Conservation (phyloP, 2,888 invertebrate species). For the Crioceris asparagi region DNA sequence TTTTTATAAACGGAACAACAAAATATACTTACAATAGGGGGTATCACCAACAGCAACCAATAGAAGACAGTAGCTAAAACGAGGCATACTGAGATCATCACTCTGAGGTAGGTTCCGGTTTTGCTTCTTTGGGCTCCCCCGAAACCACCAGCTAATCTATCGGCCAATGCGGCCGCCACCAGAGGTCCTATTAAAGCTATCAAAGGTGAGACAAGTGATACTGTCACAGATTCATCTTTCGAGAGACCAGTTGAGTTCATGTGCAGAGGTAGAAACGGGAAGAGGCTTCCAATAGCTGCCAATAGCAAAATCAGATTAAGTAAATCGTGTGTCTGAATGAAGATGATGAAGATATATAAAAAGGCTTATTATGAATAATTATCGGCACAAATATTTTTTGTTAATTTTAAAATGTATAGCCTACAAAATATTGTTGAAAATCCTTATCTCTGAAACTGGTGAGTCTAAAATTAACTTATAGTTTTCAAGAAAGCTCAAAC, state of each 20-base stretch:
- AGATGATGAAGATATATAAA: too few relatives aligned
- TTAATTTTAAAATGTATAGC: not conserved
- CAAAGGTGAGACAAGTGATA: conserved; percentile 70
- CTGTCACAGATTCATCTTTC: conserved; percentile 60
- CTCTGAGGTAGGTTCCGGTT: conserved; percentile 54
- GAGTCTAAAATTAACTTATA: not conserved
- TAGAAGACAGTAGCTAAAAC: conserved; percentile 60
- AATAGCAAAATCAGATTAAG: not conserved
- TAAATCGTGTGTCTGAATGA: not conserved
- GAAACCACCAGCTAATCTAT: conserved; percentile 48
- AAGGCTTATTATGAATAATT: too few relatives aligned
- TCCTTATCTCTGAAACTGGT: too few relatives aligned
- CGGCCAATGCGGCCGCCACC: conserved; percentile 67
- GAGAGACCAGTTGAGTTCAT: conserved; percentile 65
- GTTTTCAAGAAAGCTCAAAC: not conserved
- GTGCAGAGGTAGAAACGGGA: conserved; percentile 71
- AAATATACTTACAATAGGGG: conserved; percentile 46
- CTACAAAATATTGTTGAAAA: too few relatives aligned
- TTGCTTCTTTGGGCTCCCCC: conserved; percentile 32
- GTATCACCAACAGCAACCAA: conserved; percentile 54
- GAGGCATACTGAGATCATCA: conserved; percentile 57
- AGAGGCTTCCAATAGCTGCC: conserved; percentile 71
- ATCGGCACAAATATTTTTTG: not conserved
- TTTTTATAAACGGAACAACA: too few relatives aligned
- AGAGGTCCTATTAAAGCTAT: conserved; percentile 70